Conservation (phyloP, 2,113 vertebrate species). For the Erythrocebus patas region DNA sequence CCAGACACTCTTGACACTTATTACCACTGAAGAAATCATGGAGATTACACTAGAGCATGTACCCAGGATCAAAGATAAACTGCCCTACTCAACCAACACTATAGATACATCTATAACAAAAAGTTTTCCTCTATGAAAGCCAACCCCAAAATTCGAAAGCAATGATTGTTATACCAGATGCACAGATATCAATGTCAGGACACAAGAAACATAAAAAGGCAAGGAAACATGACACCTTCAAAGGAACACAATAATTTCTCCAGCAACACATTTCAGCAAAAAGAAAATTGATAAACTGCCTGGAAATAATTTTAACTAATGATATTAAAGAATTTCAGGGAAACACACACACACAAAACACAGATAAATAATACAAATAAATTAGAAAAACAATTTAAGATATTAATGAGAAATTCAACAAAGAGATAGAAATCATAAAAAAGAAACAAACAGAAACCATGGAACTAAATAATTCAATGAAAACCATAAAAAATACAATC, state of each 20-base stretch:
- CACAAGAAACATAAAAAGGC: neutral
- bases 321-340: neutral
- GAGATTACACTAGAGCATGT: no score
- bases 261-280: neutral
- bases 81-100: neutral
- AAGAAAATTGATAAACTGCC: neutral
- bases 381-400: neutral
- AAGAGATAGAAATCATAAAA: neutral
- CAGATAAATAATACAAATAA: neutral
- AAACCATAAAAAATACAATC: neutral
- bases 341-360: neutral
- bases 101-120: neutral
- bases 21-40: neutral
- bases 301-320: neutral
- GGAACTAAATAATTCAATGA: neutral
- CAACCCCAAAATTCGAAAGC: neutral
- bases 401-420: neutral
- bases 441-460: neutral
- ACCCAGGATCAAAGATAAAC: neutral
- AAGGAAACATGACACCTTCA: neutral
- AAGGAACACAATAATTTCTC: neutral
- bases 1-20: neutral
- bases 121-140: neutral
- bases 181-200: neutral
- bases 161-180: neutral